Conservation (phyloP, 2,888 invertebrate species). For the Apotomis turbidana region DNA sequence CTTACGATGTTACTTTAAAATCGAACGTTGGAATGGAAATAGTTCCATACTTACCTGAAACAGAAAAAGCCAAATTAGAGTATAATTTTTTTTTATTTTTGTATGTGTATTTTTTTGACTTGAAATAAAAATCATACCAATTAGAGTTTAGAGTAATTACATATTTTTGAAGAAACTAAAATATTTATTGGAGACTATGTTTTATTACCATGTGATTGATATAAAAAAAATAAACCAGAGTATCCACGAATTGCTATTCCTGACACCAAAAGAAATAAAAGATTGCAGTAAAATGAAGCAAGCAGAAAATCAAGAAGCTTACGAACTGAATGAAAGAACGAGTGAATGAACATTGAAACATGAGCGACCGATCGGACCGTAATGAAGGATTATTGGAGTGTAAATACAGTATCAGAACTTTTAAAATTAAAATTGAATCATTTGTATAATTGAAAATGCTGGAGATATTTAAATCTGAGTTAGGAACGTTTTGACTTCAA, state of each 20-base stretch:
- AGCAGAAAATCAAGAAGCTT: constrained; percentile 33
- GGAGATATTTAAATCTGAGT: neutral
- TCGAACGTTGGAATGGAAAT: too few relatives aligned
- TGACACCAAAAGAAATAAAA: constrained; percentile 5
- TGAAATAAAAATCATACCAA: too few relatives aligned
- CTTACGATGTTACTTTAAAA: too few relatives aligned
- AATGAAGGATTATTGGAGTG: constrained; percentile 33
- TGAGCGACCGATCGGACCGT: constrained; percentile 32
- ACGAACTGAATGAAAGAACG: constrained; percentile 33
- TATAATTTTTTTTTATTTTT: too few relatives aligned
- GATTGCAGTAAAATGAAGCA: constrained; percentile 13
- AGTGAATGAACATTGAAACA: constrained; percentile 39
- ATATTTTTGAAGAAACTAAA: too few relatives aligned
- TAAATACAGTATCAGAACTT: constrained; percentile 15
- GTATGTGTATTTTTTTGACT: too few relatives aligned
- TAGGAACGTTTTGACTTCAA: neutral
- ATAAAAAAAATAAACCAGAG: too few relatives aligned
- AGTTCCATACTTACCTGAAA: too few relatives aligned
- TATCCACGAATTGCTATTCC: neutral
- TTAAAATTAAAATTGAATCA: constrained; percentile 9
- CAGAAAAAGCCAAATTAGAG: too few relatives aligned
- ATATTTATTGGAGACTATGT: too few relatives aligned
- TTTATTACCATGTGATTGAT: neutral
- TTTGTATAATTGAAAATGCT: constrained; percentile 11
- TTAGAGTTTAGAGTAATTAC: too few relatives aligned